Evolutionary conservation across 2,113 vertebrate genomes (phyloP).

Genomic region (Oryzias woworae): DNA sequence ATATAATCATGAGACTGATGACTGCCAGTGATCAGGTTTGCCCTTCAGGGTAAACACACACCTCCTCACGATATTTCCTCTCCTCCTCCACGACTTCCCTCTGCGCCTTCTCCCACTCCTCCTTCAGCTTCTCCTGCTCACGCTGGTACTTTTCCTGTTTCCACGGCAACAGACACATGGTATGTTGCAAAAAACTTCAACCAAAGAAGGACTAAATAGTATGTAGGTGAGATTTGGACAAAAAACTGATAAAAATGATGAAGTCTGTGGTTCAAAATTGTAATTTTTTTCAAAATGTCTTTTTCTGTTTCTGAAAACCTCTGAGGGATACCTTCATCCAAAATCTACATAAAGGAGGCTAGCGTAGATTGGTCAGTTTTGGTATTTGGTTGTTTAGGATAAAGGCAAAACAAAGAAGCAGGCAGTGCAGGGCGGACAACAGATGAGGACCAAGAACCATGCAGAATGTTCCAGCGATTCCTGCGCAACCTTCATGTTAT

Average conservation of each 20-base stretch:
- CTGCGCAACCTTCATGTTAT: constrained; percentile 13
- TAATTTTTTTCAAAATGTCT: neutral
- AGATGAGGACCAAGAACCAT: constrained; percentile 27
- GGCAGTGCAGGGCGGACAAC: constrained; percentile 11
- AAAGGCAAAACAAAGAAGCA: constrained; percentile 37
- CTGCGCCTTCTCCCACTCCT: constrained; percentile 96
- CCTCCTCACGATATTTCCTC: constrained; percentile 94
- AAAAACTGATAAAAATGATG: neutral
- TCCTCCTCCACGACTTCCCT: constrained; percentile 95
- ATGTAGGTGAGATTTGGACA: constrained; percentile 1
- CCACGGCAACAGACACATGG: constrained; percentile 63
- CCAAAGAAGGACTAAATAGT: constrained; percentile 12
- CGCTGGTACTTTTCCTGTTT: constrained; percentile 90
- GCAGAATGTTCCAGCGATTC: constrained; percentile 36
- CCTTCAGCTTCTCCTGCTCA: constrained; percentile 94
- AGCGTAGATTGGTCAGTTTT: neutral
- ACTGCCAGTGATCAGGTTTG: neutral
- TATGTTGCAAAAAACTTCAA: constrained; percentile 44
- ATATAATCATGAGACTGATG: no score
- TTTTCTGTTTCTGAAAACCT: neutral
- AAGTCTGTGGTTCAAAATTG: constrained; percentile 1
- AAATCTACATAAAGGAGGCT: neutral
- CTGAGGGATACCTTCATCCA: neutral
- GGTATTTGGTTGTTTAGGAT: constrained; percentile 13
- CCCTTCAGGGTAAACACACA: constrained; percentile 54